phyloP scores from a whole-genome alignment of 2,888 invertebrate species.

The Melinopterus prodromus region DNA sequence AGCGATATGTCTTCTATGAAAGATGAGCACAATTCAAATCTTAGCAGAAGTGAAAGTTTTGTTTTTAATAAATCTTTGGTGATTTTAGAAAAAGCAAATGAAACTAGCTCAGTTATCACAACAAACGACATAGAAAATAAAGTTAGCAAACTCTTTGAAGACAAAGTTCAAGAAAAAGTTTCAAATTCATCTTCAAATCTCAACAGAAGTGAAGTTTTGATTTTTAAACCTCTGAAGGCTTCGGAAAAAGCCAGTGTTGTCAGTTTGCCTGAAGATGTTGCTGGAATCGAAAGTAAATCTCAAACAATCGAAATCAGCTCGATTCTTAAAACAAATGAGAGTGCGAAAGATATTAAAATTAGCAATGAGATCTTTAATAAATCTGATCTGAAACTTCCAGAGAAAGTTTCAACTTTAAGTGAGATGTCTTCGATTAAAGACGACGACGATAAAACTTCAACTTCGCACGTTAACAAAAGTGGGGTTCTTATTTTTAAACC shows the following conservation, averaged over 20 bases:
- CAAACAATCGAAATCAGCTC: not conserved
- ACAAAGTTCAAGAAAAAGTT: not conserved
- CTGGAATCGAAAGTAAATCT: not conserved
- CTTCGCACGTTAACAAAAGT: not conserved
- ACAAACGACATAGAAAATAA: no score
- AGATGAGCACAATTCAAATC: not conserved
- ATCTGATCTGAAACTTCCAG: no score
- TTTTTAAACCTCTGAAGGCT: not conserved
- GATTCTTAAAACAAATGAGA: not conserved
- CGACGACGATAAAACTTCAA: constrained; percentile 6
- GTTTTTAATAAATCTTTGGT: no score
- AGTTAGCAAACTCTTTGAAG: no score
- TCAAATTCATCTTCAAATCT: not conserved
- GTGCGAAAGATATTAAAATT: not conserved
- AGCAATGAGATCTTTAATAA: not conserved
- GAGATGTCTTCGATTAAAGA: constrained; percentile 8
- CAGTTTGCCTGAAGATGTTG: not conserved
- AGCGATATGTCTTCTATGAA: not conserved
- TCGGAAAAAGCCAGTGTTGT: not conserved
- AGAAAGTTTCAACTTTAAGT: constrained; percentile 13
- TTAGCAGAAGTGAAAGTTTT: no score
- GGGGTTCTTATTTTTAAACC: constrained; percentile 7
- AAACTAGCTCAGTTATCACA: not conserved
- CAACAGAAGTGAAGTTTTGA: not conserved
- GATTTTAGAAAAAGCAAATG: not conserved